Base-by-base conservation (phyloP, 2,888 invertebrate species). In the Melinaea menophilus region DNA sequence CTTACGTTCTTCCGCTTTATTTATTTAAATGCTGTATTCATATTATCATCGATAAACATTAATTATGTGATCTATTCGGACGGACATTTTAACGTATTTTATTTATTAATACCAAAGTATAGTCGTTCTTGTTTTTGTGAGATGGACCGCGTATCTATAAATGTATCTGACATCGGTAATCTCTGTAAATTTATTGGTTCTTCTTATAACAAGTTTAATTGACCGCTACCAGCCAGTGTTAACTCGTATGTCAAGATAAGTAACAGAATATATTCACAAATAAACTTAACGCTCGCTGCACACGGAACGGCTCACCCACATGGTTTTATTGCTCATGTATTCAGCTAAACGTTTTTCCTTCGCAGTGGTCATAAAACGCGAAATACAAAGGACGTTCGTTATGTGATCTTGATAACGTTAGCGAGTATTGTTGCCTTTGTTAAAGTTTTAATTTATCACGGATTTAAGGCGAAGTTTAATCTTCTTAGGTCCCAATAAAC, bases 181-280 rank as follows among this genome's bases (percentile, higher is more conserved):
- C 85, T 83, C 82, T 85, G 86, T 86, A 85, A 84, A 87, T 84
- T 84, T 85, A 87, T 85, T 87, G 85, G 81, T 75, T 81, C 80
- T 81, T 80, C 81, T 84, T 84, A 83, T 81, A 82, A 82, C 80
- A 73, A 76, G 80, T 79, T 85, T 86, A 86, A 88, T 86, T 86
- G 83, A 80, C 79, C 73, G 83, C 85, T 82, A 85, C 85, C 78
- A 80, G 78, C 78, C 76, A 77, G 84, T 82, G 85, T 85, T 82
- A 85, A 51, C 51, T 51, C 51, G 51, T 51, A n/a, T 51, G 51
- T 51, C 51, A 51, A 82, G 79, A 85, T 85, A 85, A 81, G 77
- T 78, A 78, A 80, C 79, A 79, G 81, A 84, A 85, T 85, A 82
- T 79, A 83, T 84, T 83, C 79, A 79, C 76, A 79, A 82, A 79